Conservation (phyloP, 2,797 vertebrate genomes). For the Lagorchestes hirsutus region DNA sequence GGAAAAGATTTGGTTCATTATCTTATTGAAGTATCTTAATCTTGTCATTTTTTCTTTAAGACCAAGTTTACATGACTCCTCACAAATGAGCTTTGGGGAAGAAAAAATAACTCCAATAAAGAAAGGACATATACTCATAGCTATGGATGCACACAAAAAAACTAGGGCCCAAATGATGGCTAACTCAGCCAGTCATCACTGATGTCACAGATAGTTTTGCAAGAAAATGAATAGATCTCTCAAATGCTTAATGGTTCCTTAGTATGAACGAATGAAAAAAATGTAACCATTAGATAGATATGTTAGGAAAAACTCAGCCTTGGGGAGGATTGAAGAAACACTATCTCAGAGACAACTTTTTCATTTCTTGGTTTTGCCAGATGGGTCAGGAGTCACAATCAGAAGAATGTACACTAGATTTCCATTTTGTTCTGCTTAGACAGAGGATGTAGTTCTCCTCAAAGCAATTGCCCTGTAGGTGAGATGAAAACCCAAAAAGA, state of each 20-base stretch:
- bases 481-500: slow-evolving; percentile 57
- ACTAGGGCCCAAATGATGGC: neutral
- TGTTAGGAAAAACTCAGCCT: slow-evolving; percentile 67
- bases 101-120: neutral
- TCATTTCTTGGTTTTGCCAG: slow-evolving; percentile 68
- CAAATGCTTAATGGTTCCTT: slow-evolving; percentile 71
- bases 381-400: slow-evolving; percentile 63
- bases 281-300: slow-evolving; percentile 68
- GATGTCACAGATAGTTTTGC: slow-evolving; percentile 72
- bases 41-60: neutral
- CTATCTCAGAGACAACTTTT: slow-evolving; percentile 63
- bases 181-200: slow-evolving; percentile 60
- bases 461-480: slow-evolving; percentile 27
- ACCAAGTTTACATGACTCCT: neutral
- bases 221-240: slow-evolving; percentile 64
- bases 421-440: slow-evolving; percentile 55
- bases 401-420: slow-evolving; percentile 56
- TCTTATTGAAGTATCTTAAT: neutral
- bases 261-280: slow-evolving; percentile 74
- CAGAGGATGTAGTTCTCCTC: slow-evolving; percentile 50
- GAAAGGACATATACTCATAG: neutral
- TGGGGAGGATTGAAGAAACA: slow-evolving; percentile 73
- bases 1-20: neutral
- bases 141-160: neutral
- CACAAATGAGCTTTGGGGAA: neutral